Percentiles rank a stretch among this genome's conserved stretches.
These are phyloP conservation scores for Dinomys branickii DNA, from an alignment of 2,113 vertebrate genomes.

Conservation along the genomic window DNA sequence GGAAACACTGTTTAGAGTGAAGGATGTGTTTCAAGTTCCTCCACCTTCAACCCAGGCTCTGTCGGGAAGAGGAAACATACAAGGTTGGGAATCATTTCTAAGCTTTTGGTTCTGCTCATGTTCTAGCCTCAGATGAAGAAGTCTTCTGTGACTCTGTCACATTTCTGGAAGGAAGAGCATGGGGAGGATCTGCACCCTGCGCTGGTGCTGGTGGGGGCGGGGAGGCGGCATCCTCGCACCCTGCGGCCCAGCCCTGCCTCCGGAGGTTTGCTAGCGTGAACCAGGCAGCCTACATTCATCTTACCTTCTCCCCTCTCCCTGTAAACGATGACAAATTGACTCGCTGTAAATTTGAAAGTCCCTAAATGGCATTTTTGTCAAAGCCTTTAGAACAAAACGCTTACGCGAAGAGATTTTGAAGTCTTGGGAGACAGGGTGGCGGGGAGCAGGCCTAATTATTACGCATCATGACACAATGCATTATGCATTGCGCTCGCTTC, in stretches of 20 bases:
- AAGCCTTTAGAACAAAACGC: conserved; percentile 85
- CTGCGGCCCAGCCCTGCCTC: conserved; percentile 28
- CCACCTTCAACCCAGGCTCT: background rate
- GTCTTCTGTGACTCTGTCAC: background rate
- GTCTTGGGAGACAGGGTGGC: conserved; percentile 76
- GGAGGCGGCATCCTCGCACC: conserved; percentile 47
- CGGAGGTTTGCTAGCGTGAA: conserved; percentile 28
- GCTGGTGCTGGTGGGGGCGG: too few relatives aligned
- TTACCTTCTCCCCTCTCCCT: conserved; percentile 75
- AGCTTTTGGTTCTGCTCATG: conserved; percentile 63
- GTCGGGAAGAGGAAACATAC: rapidly evolving
- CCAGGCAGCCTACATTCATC: conserved; percentile 37
- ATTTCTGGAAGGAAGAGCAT: background rate
- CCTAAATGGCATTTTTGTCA: conserved; percentile 86
- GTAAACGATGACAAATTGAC: conserved; percentile 86
- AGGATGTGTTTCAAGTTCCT: background rate
- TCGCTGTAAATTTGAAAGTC: conserved; percentile 82
- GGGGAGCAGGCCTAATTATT: conserved; percentile 67
- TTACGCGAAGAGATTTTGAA: conserved; percentile 83
- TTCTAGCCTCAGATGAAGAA: conserved; percentile 10
- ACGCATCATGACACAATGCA: conserved; percentile 76
- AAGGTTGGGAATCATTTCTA: conserved; percentile 52
- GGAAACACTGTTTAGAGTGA: background rate
- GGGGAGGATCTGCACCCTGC: background rate
- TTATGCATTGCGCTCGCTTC: conserved; percentile 83